A percentile compares a stretch with the other conserved stretches of the same genome.
Evolutionary conservation across 2,797 vertebrate genomes (phyloP).

Genomic region (Parotocinclus haroldoi): DNA sequence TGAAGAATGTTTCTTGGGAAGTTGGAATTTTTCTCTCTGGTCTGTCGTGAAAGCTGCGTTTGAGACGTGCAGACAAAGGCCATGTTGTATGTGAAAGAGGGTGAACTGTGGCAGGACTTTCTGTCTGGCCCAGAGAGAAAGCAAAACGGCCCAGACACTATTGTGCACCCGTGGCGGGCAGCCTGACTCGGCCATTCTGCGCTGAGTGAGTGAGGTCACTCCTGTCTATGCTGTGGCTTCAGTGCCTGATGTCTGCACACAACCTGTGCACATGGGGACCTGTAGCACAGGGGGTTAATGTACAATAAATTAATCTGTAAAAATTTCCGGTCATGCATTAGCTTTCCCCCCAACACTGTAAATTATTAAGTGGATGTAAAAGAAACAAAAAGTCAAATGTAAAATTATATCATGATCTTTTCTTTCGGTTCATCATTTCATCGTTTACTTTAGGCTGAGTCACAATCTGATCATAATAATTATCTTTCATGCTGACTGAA

Average conservation of each 20-base stretch:
- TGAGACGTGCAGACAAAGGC: constrained; percentile 51
- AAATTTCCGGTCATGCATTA: too few relatives aligned
- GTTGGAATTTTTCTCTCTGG: constrained; percentile 38
- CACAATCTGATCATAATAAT: too few relatives aligned
- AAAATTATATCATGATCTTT: too few relatives aligned
- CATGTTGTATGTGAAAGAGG: constrained; percentile 50
- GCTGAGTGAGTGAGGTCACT: constrained; percentile 44
- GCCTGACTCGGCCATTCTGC: constrained; percentile 44
- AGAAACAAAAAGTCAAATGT: too few relatives aligned
- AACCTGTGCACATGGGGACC: constrained; percentile 20
- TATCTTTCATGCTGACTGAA: too few relatives aligned
- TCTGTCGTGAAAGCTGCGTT: constrained; percentile 49
- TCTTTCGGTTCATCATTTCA: too few relatives aligned
- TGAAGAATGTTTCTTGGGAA: constrained; percentile 44
- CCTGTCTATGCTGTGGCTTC: constrained; percentile 27
- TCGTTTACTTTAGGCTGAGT: too few relatives aligned
- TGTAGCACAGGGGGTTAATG: not conserved
- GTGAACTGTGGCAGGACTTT: constrained; percentile 50
- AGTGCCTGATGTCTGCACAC: constrained; percentile 15
- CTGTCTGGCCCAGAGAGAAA: constrained; percentile 47
- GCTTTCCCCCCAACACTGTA: too few relatives aligned
- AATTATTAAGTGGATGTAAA: too few relatives aligned
- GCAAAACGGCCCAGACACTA: constrained; percentile 46
- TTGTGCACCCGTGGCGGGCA: constrained; percentile 41
- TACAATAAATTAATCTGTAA: not conserved